Evolutionary conservation across 2,888 invertebrate genomes (phyloP).

Genomic region (Callimorpha dominula): DNA sequence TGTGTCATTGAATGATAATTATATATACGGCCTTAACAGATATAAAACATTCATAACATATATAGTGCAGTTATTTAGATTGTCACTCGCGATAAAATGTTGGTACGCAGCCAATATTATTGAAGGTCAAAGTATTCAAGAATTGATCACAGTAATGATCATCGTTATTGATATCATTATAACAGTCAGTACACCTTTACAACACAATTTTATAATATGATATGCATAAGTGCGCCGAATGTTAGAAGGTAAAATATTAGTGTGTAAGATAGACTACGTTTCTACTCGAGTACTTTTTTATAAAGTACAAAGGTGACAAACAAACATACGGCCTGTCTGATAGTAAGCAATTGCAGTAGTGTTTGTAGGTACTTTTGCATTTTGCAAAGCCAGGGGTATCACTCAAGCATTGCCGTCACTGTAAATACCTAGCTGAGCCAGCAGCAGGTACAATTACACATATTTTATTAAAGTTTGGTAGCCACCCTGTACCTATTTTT

Average conservation of each 20-base stretch:
- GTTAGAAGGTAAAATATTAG: neutral
- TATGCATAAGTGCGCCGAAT: neutral
- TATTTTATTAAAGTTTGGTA: neutral
- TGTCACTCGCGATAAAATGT: slow-evolving; percentile 6
- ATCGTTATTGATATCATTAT: neutral
- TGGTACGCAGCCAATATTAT: no score
- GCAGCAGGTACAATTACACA: neutral
- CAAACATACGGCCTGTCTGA: neutral
- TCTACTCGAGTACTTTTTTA: neutral
- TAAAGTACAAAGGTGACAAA: neutral
- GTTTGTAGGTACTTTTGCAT: neutral
- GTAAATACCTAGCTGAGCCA: neutral
- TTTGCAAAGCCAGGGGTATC: no score
- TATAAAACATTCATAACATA: slow-evolving; percentile 1
- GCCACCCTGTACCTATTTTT: no score
- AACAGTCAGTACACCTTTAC: neutral
- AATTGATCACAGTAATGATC: neutral
- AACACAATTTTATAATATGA: neutral
- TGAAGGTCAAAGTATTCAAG: slow-evolving; percentile 4
- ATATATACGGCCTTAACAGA: neutral
- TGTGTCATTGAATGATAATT: no score
- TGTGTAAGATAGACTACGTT: no score
- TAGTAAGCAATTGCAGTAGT: neutral
- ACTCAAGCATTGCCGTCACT: neutral
- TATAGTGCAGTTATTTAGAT: slow-evolving; percentile 16